Conservation (phyloP, 2,113 vertebrate genomes). For the Oryzias javanicus region DNA sequence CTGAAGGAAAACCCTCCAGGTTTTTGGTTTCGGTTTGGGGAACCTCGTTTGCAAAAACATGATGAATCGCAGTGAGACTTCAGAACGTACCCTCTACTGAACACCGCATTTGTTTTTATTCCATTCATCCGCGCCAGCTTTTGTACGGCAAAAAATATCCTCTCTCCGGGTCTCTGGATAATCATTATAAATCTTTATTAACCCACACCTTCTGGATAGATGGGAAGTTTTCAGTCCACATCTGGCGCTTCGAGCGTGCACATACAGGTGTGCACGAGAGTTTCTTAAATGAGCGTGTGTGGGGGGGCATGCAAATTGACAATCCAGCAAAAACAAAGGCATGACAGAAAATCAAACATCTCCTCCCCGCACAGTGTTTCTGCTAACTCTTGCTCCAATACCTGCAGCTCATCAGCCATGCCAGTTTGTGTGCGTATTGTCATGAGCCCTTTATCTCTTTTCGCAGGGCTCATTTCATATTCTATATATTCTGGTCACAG, state of each 20-base stretch:
- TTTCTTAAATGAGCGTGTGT: conserved; percentile 48
- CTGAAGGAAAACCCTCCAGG: conserved; percentile 37
- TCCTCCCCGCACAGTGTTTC: conserved; percentile 3
- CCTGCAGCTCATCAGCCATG: conserved; percentile 5
- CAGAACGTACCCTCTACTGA: neutral
- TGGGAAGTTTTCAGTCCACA: conserved; percentile 56
- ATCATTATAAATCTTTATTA: conserved; percentile 70
- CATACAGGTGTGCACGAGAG: conserved; percentile 5
- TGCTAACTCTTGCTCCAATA: conserved; percentile 11
- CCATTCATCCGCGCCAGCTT: conserved; percentile 10
- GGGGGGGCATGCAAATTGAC: conserved; percentile 53
- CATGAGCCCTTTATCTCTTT: conserved; percentile 61
- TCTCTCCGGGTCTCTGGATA: conserved; percentile 49
- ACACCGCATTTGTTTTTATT: neutral
- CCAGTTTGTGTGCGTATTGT: conserved; percentile 25
- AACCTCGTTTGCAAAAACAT: conserved; percentile 49
- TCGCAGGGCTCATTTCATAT: conserved; percentile 48
- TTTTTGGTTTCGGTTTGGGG: conserved; percentile 45
- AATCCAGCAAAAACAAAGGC: conserved; percentile 56
- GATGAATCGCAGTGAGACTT: neutral
- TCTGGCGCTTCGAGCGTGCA: conserved; percentile 31
- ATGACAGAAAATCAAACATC: conserved; percentile 68
- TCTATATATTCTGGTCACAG: conserved; percentile 56
- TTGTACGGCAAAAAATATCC: conserved; percentile 36
- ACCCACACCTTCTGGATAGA: conserved; percentile 60